Percentiles rank a stretch among this genome's conserved stretches.
Conservation (phyloP, 2,888 invertebrate genomes). For the Exephanes ischioxanthus region DNA sequence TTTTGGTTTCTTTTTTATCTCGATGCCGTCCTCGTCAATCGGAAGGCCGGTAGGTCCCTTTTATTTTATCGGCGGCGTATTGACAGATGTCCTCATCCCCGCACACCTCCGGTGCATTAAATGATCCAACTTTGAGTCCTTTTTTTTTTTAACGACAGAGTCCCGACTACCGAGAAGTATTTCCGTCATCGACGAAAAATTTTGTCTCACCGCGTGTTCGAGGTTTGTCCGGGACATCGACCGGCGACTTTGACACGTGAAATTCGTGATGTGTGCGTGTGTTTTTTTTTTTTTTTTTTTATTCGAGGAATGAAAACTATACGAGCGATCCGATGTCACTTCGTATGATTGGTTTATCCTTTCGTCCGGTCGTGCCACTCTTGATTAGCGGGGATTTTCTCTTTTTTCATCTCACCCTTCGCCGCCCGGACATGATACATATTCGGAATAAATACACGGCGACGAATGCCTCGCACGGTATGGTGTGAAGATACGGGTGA, state of each 20-base stretch:
- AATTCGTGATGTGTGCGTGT: slow-evolving; percentile 44
- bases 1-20: neutral
- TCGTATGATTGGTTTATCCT: slow-evolving; percentile 63
- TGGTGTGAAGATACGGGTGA: slow-evolving; percentile 58
- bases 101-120: slow-evolving; percentile 29
- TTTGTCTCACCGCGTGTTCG: slow-evolving; percentile 7
- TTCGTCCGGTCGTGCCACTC: slow-evolving; percentile 62
- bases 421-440: slow-evolving; percentile 52
- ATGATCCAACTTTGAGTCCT: slow-evolving; percentile 52
- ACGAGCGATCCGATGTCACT: slow-evolving; percentile 43
- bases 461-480: slow-evolving; percentile 44
- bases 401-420: neutral
- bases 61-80: slow-evolving; percentile 56
- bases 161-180: slow-evolving; percentile 12
- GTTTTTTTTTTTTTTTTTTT: slow-evolving; percentile 3
- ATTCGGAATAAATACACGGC: slow-evolving; percentile 53
- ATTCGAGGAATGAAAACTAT: slow-evolving; percentile 42
- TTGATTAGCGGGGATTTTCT: slow-evolving; percentile 60
- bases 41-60: slow-evolving; percentile 50
- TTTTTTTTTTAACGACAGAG: neutral
- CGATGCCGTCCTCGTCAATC: slow-evolving; percentile 39
- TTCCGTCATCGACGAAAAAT: slow-evolving; percentile 31
- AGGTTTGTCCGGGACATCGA: neutral
- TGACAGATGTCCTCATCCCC: slow-evolving; percentile 51
- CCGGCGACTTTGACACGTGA: slow-evolving; percentile 49